These are phyloP conservation scores for Coracopsis vasa DNA, from an alignment of 2,113 vertebrate species.

Conservation along the genomic window DNA sequence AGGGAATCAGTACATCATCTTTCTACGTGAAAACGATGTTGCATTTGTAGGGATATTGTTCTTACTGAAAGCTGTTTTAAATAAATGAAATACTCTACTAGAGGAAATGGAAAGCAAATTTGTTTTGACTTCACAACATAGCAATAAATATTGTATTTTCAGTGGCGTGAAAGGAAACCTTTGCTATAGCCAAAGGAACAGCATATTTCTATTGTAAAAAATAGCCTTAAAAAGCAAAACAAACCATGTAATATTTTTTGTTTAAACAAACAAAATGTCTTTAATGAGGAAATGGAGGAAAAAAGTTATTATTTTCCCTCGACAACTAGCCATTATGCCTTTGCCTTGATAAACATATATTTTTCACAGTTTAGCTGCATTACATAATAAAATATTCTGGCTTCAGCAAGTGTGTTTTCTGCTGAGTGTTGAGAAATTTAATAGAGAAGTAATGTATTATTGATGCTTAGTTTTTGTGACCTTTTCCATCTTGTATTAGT, in stretches of 20 bases:
- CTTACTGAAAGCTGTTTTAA: conserved; percentile 40
- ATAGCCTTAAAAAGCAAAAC: background rate
- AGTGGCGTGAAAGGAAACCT: background rate
- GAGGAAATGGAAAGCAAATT: conserved; percentile 22
- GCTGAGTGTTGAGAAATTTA: conserved; percentile 75
- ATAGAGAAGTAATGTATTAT: conserved; percentile 78
- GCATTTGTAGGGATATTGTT: background rate
- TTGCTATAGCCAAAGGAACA: background rate
- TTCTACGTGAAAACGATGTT: background rate
- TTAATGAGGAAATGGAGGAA: conserved; percentile 10
- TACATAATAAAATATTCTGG: conserved; percentile 61
- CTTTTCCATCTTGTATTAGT: conserved; percentile 78
- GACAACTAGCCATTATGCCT: conserved; percentile 48
- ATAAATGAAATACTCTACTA: conserved; percentile 17
- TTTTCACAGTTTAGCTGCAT: conserved; percentile 43
- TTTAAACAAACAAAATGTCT: conserved; percentile 15
- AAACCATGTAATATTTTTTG: background rate
- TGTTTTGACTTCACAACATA: conserved; percentile 13
- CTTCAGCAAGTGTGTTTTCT: conserved; percentile 66
- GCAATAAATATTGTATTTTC: conserved; percentile 22
- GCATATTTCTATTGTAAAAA: background rate
- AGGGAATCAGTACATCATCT: background rate
- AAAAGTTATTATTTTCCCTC: conserved; percentile 37
- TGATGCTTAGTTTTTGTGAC: conserved; percentile 80
- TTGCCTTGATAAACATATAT: conserved; percentile 44